Percentiles rank a stretch among this genome's conserved stretches.
Conservation (phyloP, 1,140 invertebrate genomes). For the Drosophila littoralis region DNA sequence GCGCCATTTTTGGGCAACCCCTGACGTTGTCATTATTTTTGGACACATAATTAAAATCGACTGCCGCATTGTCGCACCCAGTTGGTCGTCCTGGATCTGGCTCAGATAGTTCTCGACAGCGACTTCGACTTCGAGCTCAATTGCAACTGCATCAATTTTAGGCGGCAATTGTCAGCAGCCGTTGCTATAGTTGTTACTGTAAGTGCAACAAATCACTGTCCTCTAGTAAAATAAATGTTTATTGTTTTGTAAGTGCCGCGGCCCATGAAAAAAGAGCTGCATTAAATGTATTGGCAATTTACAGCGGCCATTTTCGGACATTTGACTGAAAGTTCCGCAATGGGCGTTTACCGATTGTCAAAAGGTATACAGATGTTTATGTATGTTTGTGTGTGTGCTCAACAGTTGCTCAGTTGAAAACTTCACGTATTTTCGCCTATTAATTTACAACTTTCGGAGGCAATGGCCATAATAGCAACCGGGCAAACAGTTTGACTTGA, state of each 20-base stretch:
- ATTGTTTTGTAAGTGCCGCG: constrained; percentile 79
- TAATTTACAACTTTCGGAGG: constrained; percentile 76
- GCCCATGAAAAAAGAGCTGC: constrained; percentile 39
- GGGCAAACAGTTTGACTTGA: constrained; percentile 59
- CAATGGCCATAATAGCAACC: constrained; percentile 58
- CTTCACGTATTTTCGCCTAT: constrained; percentile 76
- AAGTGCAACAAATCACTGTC: constrained; percentile 77
- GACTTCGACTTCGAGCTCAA: constrained; percentile 26
- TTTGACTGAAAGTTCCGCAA: constrained; percentile 74
- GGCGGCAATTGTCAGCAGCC: constrained; percentile 63
- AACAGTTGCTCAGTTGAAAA: constrained; percentile 22
- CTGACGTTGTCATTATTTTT: constrained; percentile 74
- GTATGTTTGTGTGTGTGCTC: constrained; percentile 26
- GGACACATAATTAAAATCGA: constrained; percentile 82
- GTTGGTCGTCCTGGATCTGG: constrained; percentile 48
- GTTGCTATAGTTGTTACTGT: constrained; percentile 50
- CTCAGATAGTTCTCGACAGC: constrained; percentile 40
- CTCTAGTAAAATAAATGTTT: constrained; percentile 78
- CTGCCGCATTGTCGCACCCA: constrained; percentile 76
- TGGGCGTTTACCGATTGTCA: constrained; percentile 69
- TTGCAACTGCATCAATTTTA: constrained; percentile 71
- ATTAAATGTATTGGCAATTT: constrained; percentile 78
- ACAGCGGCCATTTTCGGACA: constrained; percentile 73
- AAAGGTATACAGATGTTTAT: constrained; percentile 34
- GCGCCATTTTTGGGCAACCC: constrained; percentile 75